Evolutionary conservation across 2,888 invertebrate genomes (phyloP).

Genomic region (Biston betularia): DNA sequence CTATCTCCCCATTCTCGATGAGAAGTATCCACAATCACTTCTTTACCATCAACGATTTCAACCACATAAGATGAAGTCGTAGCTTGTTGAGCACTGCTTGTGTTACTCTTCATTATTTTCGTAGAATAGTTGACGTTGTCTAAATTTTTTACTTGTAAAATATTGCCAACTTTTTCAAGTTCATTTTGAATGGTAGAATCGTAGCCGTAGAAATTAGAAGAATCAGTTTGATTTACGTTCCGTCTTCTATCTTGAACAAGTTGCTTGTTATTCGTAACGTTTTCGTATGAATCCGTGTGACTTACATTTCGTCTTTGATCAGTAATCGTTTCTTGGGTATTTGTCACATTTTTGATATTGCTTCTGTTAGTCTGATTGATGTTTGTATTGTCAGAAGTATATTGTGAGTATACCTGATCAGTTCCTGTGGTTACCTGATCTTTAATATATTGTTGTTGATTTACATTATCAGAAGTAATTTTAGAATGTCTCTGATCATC

Average conservation of each 20-base stretch:
- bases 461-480: constrained; percentile 42
- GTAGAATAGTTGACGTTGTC: constrained; percentile 77
- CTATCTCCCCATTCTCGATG: constrained; percentile 87
- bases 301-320: constrained; percentile 45
- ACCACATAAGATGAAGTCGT: constrained; percentile 88
- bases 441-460: constrained; percentile 66
- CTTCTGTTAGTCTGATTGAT: constrained; percentile 39
- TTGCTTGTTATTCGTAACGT: constrained; percentile 54
- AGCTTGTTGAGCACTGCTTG: constrained; percentile 86
- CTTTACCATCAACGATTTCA: constrained; percentile 88
- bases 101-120: constrained; percentile 84
- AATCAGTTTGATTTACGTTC: constrained; percentile 72
- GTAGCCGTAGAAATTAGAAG: constrained; percentile 80
- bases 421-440: constrained; percentile 59
- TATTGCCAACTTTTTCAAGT: constrained; percentile 76
- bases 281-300: constrained; percentile 55
- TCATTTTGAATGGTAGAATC: constrained; percentile 78
- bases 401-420: constrained; percentile 45
- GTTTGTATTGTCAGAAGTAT: constrained; percentile 41
- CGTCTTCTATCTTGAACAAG: constrained; percentile 60
- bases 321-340: constrained; percentile 42
- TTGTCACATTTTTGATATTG: constrained; percentile 45
- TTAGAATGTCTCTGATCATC: constrained; percentile 39
- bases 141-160: constrained; percentile 71
- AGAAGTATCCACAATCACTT: constrained; percentile 85